A percentile compares a stretch with the other conserved stretches of the same genome.
Evolutionary conservation across 2,888 invertebrate genomes (phyloP).

Genomic region (Lasioglossum marginatum): DNA sequence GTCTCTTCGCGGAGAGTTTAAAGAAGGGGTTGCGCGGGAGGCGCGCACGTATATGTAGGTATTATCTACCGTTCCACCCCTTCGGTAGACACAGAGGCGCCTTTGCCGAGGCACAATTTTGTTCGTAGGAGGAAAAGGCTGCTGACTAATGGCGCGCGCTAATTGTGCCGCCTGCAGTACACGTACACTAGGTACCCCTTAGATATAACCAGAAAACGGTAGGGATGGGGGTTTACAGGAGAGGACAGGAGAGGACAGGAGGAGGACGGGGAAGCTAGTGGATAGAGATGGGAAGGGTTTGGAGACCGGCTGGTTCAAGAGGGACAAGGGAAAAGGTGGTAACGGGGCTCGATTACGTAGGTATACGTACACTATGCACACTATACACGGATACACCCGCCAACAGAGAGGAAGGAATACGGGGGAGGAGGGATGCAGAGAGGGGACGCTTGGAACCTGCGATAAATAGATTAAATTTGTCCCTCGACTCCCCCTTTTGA

Average conservation of each 20-base stretch:
- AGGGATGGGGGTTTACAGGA: not conserved
- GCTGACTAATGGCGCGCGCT: conserved; percentile 82
- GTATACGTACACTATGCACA: conserved; percentile 2
- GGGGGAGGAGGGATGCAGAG: conserved; percentile 19
- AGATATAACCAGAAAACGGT: conserved; percentile 42
- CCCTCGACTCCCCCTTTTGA: conserved; percentile 73
- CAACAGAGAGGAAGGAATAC: not conserved
- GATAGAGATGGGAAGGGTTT: not conserved
- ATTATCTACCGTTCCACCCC: conserved; percentile 65
- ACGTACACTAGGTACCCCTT: conserved; percentile 49
- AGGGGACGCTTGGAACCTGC: conserved; percentile 61
- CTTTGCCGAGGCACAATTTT: conserved; percentile 69
- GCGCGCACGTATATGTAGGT: conserved; percentile 30
- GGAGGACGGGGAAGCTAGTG: not conserved
- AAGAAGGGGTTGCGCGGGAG: conserved; percentile 53
- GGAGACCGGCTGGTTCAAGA: conserved; percentile 3
- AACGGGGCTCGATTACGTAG: conserved; percentile 30
- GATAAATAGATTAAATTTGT: conserved; percentile 81
- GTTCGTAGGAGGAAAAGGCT: conserved; percentile 70
- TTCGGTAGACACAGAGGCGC: conserved; percentile 69
- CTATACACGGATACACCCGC: conserved; percentile 9
- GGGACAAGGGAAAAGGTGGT: conserved; percentile 17
- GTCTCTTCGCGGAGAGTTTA: conserved; percentile 56
- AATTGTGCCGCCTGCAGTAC: conserved; percentile 76
- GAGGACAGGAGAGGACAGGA: not conserved